Conservation (phyloP, 2,113 vertebrate genomes). For the Cebidichthys violaceus region DNA sequence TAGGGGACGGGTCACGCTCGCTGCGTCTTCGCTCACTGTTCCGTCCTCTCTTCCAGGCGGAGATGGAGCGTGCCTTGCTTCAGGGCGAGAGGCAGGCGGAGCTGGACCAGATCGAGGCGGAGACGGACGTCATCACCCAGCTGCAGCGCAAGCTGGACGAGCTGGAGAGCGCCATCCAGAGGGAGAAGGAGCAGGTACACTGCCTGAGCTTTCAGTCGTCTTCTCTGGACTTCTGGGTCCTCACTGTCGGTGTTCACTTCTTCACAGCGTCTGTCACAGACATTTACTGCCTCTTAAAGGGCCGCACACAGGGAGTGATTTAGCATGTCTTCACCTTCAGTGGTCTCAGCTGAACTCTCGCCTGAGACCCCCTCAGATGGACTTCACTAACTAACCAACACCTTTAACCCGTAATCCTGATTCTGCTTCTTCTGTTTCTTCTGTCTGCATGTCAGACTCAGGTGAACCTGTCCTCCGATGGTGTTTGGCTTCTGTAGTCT, state of each 20-base stretch:
- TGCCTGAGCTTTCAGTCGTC: background rate
- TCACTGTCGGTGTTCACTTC: background rate
- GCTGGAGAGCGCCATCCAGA: slow-evolving; percentile 89
- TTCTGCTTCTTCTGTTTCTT: slow-evolving; percentile 40
- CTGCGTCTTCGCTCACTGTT: background rate
- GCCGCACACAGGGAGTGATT: too few relatives aligned
- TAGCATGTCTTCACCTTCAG: slow-evolving; percentile 29
- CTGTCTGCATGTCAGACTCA: slow-evolving; percentile 32
- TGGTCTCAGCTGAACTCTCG: background rate
- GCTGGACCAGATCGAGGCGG: slow-evolving; percentile 86
- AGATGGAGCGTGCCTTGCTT: slow-evolving; percentile 94
- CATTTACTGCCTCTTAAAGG: too few relatives aligned
- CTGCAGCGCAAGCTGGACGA: slow-evolving; percentile 90
- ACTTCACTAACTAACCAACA: slow-evolving; percentile 46
- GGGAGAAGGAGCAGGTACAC: slow-evolving; percentile 93
- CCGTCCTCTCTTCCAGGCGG: slow-evolving; percentile 82
- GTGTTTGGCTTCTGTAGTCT: background rate
- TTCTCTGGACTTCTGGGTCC: slow-evolving; percentile 24
- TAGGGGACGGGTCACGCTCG: too few relatives aligned
- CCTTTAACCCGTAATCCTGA: slow-evolving; percentile 49
- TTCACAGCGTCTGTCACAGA: background rate
- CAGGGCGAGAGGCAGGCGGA: slow-evolving; percentile 93
- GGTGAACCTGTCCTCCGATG: background rate
- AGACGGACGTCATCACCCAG: slow-evolving; percentile 87
- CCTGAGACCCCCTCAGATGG: slow-evolving; percentile 9